Conservation (phyloP, 2,888 invertebrate genomes). For the Thymelicus lineola region DNA sequence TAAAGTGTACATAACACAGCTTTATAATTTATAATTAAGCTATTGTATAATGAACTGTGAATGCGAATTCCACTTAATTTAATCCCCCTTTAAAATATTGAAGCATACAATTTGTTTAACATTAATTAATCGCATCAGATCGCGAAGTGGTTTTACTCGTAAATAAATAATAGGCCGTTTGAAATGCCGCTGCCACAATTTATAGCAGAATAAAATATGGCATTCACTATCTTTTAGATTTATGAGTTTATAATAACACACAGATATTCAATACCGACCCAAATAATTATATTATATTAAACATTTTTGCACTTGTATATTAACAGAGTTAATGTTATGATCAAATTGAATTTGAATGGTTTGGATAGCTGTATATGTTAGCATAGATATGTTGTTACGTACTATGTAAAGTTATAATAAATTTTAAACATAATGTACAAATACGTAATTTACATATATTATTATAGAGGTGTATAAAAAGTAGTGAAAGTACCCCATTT, state of each 20-base stretch:
- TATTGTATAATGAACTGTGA: not conserved
- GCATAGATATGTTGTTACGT: not conserved
- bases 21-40: too few relatives aligned
- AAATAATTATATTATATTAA: not conserved
- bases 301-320: not conserved
- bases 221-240: slow-evolving; percentile 4
- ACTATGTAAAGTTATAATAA: not conserved
- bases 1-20: not conserved
- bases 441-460: not conserved
- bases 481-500: too few relatives aligned
- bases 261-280: not conserved
- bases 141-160: slow-evolving; percentile 3
- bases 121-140: slow-evolving; percentile 11
- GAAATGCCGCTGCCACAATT: not conserved
- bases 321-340: not conserved
- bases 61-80: not conserved
- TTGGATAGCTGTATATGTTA: not conserved
- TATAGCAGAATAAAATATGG: not conserved
- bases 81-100: slow-evolving; percentile 4
- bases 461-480: not conserved
- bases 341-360: not conserved
- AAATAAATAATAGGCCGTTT: slow-evolving; percentile 5
- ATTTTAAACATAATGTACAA: not conserved
- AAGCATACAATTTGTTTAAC: slow-evolving; percentile 1
- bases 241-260: not conserved